A percentile compares a stretch with the other conserved stretches of the same genome.
Conservation (phyloP, 1,140 invertebrate species). For the Colletes gigas region DNA sequence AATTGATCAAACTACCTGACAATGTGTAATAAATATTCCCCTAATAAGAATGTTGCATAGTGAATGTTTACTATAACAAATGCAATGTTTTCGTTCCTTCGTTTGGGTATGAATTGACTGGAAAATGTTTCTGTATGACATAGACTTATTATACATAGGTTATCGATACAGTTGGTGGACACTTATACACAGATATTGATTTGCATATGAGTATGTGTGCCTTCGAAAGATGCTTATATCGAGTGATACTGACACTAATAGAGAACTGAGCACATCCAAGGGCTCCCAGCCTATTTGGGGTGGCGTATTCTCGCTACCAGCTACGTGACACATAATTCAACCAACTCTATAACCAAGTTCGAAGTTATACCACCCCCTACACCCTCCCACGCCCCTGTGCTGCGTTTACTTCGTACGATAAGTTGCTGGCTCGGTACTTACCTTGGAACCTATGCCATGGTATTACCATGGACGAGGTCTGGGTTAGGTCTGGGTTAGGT, state of each 20-base stretch:
- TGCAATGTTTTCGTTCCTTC: too few relatives aligned
- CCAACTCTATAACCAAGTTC: constrained; percentile 70
- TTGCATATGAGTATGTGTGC: not conserved
- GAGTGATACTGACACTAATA: constrained; percentile 2
- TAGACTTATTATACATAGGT: not conserved
- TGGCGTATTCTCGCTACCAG: constrained; percentile 62
- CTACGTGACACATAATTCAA: constrained; percentile 73
- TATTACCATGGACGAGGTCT: too few relatives aligned
- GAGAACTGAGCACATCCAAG: constrained; percentile 3
- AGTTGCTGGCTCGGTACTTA: constrained; percentile 43
- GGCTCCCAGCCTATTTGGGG: constrained; percentile 60
- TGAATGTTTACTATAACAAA: too few relatives aligned
- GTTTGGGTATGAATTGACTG: not conserved
- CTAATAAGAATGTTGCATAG: too few relatives aligned
- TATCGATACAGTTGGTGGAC: not conserved
- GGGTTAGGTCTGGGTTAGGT: too few relatives aligned
- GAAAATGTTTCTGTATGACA: constrained; percentile 12
- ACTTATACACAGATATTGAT: not conserved
- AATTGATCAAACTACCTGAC: too few relatives aligned
- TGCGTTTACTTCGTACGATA: constrained; percentile 33
- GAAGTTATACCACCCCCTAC: constrained; percentile 57
- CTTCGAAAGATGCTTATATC: constrained; percentile 8
- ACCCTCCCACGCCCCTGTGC: constrained; percentile 13
- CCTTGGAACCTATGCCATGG: constrained; percentile 31
- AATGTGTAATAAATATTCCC: too few relatives aligned